Evolutionary conservation across 2,113 vertebrate genomes (phyloP), one percentile per base, ranked within the genome.

Genomic region (Antechinus stuartii): DNA sequence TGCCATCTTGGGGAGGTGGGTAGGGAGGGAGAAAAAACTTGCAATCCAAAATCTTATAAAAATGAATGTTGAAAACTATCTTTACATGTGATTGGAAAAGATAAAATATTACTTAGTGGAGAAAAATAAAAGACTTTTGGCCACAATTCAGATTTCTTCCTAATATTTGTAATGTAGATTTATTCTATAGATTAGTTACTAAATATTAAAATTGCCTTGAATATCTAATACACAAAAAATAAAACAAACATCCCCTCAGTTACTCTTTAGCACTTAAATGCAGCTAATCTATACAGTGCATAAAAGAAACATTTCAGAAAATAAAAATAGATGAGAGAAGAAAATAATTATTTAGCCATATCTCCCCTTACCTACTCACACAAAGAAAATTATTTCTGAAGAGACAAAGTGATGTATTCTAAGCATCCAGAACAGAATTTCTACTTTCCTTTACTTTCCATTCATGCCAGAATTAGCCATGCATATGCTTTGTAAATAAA

Each of bases 211-310:
- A 90, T 95, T 61, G 92, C 0, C 54, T 91, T 96, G 26, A 56
- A 50, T 57, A n/a, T 97, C 96, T 96, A 97, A 25, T 89, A 95
- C 91, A 54, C 93, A 96, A 96, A 97, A 96, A 92, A 0, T 68
- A 91, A 91, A 25, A 46, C 14, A 76, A 76, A 76, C 35, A 76
- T n/a, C 4, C n/a, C 95, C 90, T 61, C 92, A 49, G 52, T 57
- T 97, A 95, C 9, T 2, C 92, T 94, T 22, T 1, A 1, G 89
- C 97, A 42, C 97, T 96, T 94, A 95, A 47, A 16, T 11, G 95
- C 0, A 49, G 52, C 30, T 49, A 91, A 68, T 61, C 49, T 68
- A 35, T 91, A 1, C 46, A 93, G 91, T 68, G 11, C 8, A 68
- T 76, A n/a, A 76, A 76, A 19, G 35, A n/a, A n/a, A 68, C 35